Evolutionary conservation across 2,113 vertebrate species (phyloP), one percentile per base, ranked within the genome.

Genomic region (Corvus moneduloides): DNA sequence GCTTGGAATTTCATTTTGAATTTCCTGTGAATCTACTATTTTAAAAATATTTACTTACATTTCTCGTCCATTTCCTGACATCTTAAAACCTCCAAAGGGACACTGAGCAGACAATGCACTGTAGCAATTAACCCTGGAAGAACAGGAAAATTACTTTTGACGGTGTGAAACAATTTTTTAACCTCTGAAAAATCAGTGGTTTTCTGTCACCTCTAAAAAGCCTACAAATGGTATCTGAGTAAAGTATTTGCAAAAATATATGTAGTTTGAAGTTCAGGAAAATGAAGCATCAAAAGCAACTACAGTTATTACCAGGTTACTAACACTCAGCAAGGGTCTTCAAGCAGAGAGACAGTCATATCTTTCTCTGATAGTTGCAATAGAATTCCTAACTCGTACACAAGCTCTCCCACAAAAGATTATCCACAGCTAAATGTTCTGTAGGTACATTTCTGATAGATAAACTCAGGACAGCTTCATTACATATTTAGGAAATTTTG

Each of bases 1-100:
- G 3, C 55, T 68, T n/a, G 23, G 26, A 52, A 84, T 59, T 93
- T 85, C 1, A 28, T 90, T 67, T 64, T 83, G 26, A n/a, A 39
- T 23, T 90, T 79, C 18, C 14, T 39, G 4, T 55, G 10, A 77
- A 39, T 82, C 8, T 74, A 13, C 6, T 20, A 23, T 55, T 67
- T 63, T 2, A 26, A 37, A 78, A 61, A 1, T 39, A 49, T 94
- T 81, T 91, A 97, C 98, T 99, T 98, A 99, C 99, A 99, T 52
- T 97, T 99, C 99, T 94, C 99, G 96, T 46, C 98, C 99, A 91
- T 99, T 99, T 95, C 99, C 99, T 90, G 99, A 99, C 99, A 99
- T 99, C 95, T 99, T 99, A 97, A 98, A 99, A 80, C 99, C 99
- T 84, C 99, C 99, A 84, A 99, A 99, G 19, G 99, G 98, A 89